Base-by-base conservation (phyloP, 2,113 vertebrate species). In the Gila orcuttii region DNA sequence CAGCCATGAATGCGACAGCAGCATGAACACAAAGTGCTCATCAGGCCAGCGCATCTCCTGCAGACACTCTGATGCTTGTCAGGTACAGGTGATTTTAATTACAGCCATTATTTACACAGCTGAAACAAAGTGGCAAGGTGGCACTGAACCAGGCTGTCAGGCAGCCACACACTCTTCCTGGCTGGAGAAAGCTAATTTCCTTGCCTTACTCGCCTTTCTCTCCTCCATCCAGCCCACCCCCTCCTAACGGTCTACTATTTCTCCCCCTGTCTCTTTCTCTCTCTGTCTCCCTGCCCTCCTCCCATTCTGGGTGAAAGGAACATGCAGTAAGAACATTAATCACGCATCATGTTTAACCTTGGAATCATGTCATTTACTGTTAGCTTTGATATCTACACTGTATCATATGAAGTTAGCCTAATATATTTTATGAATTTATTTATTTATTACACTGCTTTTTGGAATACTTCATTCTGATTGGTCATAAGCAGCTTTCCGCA, bases 61-160 rank as follows among this genome's bases (percentile, higher is more conserved):
- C 74, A 77, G 71, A 77, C 66, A 31, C 82, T 78, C 82, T 66
- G 79, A 78, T 50, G 82, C 85, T 87, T 85, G 85, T 88, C 87
- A 89, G 87, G 87, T 85, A 86, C 87, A 90, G 88, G 90, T 88
- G 88, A 88, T 88, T 74, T 87, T 89, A 88, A 89, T 90, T 89
- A 89, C 83, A 87, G 88, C 76, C 79, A 87, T 90, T 89, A 89
- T 89, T 90, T 90, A 87, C 85, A 81, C 87, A 87, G 85, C 78
- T 88, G 89, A 88, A 90, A 88, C 86, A 88, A 89, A 87, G 86
- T 86, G 81, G 84, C 45, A 73, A 87, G 62, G 85, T 86, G 86
- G 86, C 78, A 78, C 66, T 86, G 31, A 39, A 76, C 84, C 28
- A 73, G 52, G 33, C 85, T 85, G 55, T 69, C 73, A 84, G 21